A percentile compares a stretch with the other conserved stretches of the same genome.
These are phyloP conservation scores for Leucania comma DNA, from an alignment of 2,888 invertebrate species.

Conservation along the genomic window DNA sequence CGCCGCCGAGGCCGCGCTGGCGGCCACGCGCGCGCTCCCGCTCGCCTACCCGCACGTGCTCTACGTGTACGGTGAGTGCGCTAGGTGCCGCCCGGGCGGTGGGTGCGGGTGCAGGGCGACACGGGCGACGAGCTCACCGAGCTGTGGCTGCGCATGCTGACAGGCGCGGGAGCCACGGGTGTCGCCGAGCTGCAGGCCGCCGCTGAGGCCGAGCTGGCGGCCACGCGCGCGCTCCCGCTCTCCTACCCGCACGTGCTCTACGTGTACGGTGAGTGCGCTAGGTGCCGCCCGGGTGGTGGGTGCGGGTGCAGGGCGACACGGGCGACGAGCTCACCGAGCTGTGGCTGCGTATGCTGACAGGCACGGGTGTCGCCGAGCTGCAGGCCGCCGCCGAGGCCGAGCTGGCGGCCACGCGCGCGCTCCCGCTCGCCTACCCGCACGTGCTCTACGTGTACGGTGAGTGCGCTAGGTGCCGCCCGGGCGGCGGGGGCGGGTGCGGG, in stretches of 20 bases:
- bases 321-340: constrained; percentile 50
- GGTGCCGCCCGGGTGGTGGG: constrained; percentile 15
- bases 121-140: constrained; percentile 52
- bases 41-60: constrained; percentile 75
- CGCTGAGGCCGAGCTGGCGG: constrained; percentile 62
- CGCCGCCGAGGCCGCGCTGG: constrained; percentile 60
- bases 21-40: constrained; percentile 63
- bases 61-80: constrained; percentile 71
- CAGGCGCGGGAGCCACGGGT: constrained; percentile 60
- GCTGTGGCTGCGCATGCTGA: constrained; percentile 70
- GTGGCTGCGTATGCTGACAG: constrained; percentile 71
- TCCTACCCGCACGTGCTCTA: constrained; percentile 77
- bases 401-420: constrained; percentile 62
- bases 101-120: constrained; percentile 51
- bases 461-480: constrained; percentile 35
- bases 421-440: constrained; percentile 73
- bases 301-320: constrained; percentile 55
- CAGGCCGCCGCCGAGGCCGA: constrained; percentile 59
- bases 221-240: constrained; percentile 60
- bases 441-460: constrained; percentile 75
- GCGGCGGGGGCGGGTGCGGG: constrained; percentile 46
- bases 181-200: constrained; percentile 48
- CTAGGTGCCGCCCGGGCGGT: constrained; percentile 24
- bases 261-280: constrained; percentile 70
- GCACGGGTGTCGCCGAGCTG: constrained; percentile 53